These are phyloP conservation scores for Drosophila elegans DNA, from an alignment of 1,140 invertebrate species.

Conservation along the genomic window DNA sequence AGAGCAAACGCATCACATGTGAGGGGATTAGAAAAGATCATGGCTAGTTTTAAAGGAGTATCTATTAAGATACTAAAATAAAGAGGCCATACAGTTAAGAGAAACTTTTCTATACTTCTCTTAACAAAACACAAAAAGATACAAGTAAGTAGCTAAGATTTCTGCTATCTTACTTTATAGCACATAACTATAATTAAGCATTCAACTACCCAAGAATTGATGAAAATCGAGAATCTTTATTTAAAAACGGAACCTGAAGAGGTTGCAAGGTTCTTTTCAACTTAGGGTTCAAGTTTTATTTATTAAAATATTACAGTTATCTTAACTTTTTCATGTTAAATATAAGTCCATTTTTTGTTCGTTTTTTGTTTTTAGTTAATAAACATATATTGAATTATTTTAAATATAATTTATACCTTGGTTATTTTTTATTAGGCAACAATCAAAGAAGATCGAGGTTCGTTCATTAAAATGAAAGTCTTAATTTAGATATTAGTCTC, in stretches of 20 bases:
- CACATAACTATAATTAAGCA: neutral
- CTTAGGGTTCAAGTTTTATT: neutral
- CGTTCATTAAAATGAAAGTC: conserved; percentile 19
- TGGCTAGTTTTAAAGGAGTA: neutral
- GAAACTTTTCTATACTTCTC: conserved; percentile 4
- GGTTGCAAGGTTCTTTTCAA: conserved; percentile 4
- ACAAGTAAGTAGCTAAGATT: neutral
- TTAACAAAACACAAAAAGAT: neutral
- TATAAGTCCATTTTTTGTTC: neutral
- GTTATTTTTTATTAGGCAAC: neutral
- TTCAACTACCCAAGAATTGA: neutral
- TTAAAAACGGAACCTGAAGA: conserved; percentile 13
- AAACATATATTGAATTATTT: no score
- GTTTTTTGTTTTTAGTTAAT: no score
- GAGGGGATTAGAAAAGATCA: conserved; percentile 29
- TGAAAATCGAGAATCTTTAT: conserved; percentile 7
- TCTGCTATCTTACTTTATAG: conserved; percentile 11
- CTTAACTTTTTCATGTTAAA: neutral
- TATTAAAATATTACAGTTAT: neutral
- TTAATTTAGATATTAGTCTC: conserved; percentile 25
- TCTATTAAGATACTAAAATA: neutral
- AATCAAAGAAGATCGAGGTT: conserved; percentile 6
- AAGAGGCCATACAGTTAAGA: neutral
- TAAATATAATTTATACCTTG: no score
- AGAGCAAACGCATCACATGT: conserved; percentile 32